A percentile compares a stretch with the other conserved stretches of the same genome.
Conservation (phyloP, 2,797 vertebrate species). For the Labeo calbasu region DNA sequence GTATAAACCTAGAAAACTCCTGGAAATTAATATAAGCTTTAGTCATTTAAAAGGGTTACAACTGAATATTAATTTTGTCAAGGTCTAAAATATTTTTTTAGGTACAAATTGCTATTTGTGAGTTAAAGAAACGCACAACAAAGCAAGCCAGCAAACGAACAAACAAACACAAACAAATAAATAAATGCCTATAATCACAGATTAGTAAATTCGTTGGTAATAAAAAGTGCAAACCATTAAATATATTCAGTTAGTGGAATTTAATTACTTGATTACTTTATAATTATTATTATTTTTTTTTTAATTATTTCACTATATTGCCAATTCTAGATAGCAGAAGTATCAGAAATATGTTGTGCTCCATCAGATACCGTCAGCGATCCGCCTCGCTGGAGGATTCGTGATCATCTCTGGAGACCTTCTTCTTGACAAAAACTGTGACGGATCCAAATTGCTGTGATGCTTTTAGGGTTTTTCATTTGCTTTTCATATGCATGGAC, state of each 20-base stretch:
- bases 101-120: not conserved
- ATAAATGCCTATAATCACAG: not conserved
- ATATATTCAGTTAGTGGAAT: not conserved
- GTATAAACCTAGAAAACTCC: not conserved
- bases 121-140: not conserved
- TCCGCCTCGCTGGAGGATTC: not conserved
- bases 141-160: too few species aligned
- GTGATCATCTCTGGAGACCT: constrained; percentile 69
- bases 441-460: constrained; percentile 69
- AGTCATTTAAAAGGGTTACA: not conserved
- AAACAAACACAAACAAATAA: not conserved
- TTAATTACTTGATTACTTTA: too few species aligned
- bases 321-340: not conserved
- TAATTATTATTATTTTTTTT: too few species aligned
- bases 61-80: too few species aligned
- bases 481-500: constrained; percentile 69
- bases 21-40: not conserved
- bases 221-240: not conserved
- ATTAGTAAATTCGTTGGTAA: not conserved
- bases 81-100: not conserved
- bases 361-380: not conserved
- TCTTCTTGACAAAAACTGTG: constrained; percentile 66
- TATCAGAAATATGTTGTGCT: not conserved
- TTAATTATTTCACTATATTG: not conserved
- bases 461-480: constrained; percentile 69